Percentiles rank a stretch among this genome's conserved stretches.
phyloP scores from a whole-genome alignment of 2,113 vertebrate genomes.

The Diadophis punctatus region DNA sequence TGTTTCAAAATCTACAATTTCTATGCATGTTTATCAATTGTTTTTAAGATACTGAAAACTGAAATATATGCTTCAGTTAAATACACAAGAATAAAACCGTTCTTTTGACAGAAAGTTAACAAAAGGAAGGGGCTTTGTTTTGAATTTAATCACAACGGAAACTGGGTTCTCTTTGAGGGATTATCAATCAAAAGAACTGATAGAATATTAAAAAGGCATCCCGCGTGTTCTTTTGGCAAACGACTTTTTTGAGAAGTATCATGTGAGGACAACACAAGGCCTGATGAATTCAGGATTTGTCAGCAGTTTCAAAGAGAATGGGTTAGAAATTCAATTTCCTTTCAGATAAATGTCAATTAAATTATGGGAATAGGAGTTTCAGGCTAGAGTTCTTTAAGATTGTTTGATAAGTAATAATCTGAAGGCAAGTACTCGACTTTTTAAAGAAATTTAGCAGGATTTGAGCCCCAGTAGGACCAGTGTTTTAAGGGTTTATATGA shows the following conservation, averaged over 20 bases:
- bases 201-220: slow-evolving; percentile 57
- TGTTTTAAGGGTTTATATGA: slow-evolving; percentile 30
- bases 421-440: neutral
- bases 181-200: slow-evolving; percentile 53
- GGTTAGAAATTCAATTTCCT: slow-evolving; percentile 51
- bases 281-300: slow-evolving; percentile 25
- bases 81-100: slow-evolving; percentile 39
- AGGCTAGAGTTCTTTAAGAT: neutral
- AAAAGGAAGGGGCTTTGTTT: slow-evolving; percentile 24
- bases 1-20: neutral
- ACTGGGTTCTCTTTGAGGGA: slow-evolving; percentile 50
- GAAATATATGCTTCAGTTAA: slow-evolving; percentile 44
- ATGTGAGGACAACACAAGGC: neutral
- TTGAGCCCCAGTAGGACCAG: neutral
- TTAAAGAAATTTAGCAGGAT: neutral
- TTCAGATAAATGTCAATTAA: slow-evolving; percentile 58
- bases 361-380: neutral
- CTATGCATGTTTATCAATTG: neutral
- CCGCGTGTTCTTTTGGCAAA: slow-evolving; percentile 42
- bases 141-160: slow-evolving; percentile 46
- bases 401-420: neutral
- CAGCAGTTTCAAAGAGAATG: slow-evolving; percentile 32
- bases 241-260: slow-evolving; percentile 58
- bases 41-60: slow-evolving; percentile 16
- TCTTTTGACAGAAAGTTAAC: slow-evolving; percentile 32